Conservation (phyloP, 2,113 vertebrate genomes). For the Pterocles burchelli region DNA sequence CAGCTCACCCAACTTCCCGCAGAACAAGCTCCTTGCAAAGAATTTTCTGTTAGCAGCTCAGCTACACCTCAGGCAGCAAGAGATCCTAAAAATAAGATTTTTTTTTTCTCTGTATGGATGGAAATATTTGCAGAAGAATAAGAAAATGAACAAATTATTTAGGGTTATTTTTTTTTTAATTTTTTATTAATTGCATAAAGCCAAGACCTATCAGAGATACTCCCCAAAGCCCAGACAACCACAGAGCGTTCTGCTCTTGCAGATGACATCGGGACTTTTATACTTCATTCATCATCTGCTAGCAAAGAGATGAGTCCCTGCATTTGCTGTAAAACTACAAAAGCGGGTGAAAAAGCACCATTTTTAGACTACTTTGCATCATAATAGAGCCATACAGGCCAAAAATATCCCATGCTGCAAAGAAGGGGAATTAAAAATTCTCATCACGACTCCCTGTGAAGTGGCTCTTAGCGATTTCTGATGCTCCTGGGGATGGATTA, state of each 20-base stretch:
- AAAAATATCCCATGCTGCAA: neutral
- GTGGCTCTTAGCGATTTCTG: neutral
- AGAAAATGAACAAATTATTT: neutral
- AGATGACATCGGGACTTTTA: neutral
- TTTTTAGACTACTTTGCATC: constrained; percentile 12
- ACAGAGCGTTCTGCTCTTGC: neutral
- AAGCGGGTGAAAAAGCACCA: neutral
- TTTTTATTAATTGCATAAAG: neutral
- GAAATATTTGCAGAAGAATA: neutral
- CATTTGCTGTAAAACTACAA: neutral
- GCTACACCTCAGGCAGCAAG: neutral
- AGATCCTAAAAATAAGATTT: neutral
- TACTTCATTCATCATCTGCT: neutral
- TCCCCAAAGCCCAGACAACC: neutral
- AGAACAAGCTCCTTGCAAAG: neutral
- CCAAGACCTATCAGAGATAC: neutral
- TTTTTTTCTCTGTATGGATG: neutral
- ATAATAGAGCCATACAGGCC: neutral
- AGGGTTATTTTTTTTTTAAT: too few relatives aligned
- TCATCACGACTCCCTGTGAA: neutral
- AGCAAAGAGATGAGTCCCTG: neutral
- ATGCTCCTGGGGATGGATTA: accelerated
- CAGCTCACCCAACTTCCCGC: neutral
- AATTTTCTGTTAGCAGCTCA: neutral
- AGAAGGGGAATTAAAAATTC: neutral